A percentile compares a stretch with the other conserved stretches of the same genome.
Conservation (phyloP, 92 coral and sea anemone genomes). For the Phymanthus crucifer region DNA sequence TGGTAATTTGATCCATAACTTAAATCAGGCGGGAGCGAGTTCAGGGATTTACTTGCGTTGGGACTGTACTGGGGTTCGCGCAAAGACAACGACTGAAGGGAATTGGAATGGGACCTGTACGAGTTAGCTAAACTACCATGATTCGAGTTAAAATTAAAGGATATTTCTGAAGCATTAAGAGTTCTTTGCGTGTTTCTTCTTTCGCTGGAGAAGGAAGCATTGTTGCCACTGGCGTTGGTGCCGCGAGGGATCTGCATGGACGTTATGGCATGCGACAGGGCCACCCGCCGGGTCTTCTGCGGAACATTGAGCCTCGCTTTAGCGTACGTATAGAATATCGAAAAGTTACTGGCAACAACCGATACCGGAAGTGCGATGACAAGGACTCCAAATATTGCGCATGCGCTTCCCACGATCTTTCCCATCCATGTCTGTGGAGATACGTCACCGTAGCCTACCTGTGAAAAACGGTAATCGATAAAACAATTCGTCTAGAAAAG, state of each 20-base stretch:
- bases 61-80: constrained; percentile 17
- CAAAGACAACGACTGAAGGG: constrained; percentile 21
- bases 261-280: constrained; percentile 89
- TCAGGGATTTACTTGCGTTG: constrained; percentile 49
- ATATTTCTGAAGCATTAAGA: constrained; percentile 59
- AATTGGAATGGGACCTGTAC: constrained; percentile 16
- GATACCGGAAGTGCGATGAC: constrained; percentile 98
- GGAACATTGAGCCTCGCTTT: constrained; percentile 98
- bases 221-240: constrained; percentile 49
- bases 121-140: constrained; percentile 37
- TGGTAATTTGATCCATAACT: constrained; percentile 34
- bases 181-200: constrained; percentile 67
- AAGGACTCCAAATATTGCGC: constrained; percentile 97
- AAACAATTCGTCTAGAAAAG: not conserved
- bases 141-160: constrained; percentile 44
- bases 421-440: constrained; percentile 96
- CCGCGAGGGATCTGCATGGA: constrained; percentile 77
- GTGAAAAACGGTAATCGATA: constrained; percentile 21
- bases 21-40: constrained; percentile 57
- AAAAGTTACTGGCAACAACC: constrained; percentile 94
- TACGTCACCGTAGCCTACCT: constrained; percentile 98
- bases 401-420: constrained; percentile 91
- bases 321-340: constrained; percentile 93
- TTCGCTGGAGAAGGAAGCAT: constrained; percentile 72
- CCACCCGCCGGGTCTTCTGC: constrained; percentile 78